Evolutionary conservation across 2,113 vertebrate genomes (phyloP), one percentile per base, ranked within the genome.

Genomic region (Cinclus mexicanus): DNA sequence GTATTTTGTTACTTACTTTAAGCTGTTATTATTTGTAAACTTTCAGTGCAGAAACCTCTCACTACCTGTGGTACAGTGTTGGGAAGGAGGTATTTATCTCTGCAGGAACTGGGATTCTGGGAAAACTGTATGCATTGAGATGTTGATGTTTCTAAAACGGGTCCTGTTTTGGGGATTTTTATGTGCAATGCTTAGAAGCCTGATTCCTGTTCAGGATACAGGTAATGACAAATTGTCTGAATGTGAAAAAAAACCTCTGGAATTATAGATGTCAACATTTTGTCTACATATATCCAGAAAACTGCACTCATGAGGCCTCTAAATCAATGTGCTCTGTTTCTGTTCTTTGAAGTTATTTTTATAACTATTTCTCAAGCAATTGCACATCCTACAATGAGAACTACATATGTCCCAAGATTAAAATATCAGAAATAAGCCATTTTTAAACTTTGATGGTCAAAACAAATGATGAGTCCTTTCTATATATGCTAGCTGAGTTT

Each of bases 361-460:
- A 17, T 55, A 57, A 26, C 35, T 83, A 79, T 92, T 95, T 95
- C 87, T 78, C 42, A 87, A 93, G 83, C 41, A 94, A 46, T 84
- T 75, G 49, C 81, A 82, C 89, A 91, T 94, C 77, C 77, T 92
- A 87, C 81, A 87, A 78, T 1, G 4, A 92, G 70, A 91, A 94
- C 50, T 57, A 89, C 93, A 83, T 95, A 87, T 95, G 94, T 87
- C 63, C 67, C 87, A 76, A 87, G 78, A 94, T 83, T 95, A 93
- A 95, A 97, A 95, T 95, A 93, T 57, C 83, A 89, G 31, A 93
- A 94, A 91, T 70, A 91, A 95, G 57, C 57, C 74, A 93, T 89
- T 95, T 95, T 96, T 89, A 93, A 87, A 89, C n/a, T 14, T 44
- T 2, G 1, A 35, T 0, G 10, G 52, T 94, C 67, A 57, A 76